A percentile compares a stretch with the other conserved stretches of the same genome.
These are phyloP conservation scores for Oryzias curvinotus DNA, from an alignment of 2,113 vertebrate species.

Conservation along the genomic window DNA sequence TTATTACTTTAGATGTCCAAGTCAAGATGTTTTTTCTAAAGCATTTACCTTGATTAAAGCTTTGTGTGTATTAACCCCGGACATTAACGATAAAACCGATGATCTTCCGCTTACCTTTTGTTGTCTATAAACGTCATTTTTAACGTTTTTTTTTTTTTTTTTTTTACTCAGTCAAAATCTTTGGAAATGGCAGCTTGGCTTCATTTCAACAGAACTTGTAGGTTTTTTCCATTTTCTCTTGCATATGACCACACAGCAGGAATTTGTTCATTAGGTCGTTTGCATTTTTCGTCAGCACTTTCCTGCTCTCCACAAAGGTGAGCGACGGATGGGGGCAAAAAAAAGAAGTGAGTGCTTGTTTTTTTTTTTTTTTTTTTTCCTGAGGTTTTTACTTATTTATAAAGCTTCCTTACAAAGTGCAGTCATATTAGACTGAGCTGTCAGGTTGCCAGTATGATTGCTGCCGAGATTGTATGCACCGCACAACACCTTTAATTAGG, in stretches of 20 bases:
- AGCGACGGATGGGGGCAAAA: constrained; percentile 4
- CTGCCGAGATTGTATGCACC: constrained; percentile 44
- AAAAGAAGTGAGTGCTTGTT: constrained; percentile 15
- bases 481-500: constrained; percentile 75
- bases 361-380: constrained; percentile 44
- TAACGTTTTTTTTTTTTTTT: constrained; percentile 20
- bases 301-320: constrained; percentile 32
- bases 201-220: constrained; percentile 25
- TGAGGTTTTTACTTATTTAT: constrained; percentile 63
- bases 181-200: no score
- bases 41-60: no score
- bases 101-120: no score
- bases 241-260: constrained; percentile 23
- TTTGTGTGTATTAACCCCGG: no score
- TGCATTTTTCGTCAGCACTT: constrained; percentile 32
- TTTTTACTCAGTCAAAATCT: background rate
- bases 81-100: no score
- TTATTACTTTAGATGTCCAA: no score
- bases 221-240: constrained; percentile 24
- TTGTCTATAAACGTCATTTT: constrained; percentile 42
- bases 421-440: constrained; percentile 60
- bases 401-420: constrained; percentile 37
- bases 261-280: constrained; percentile 66
- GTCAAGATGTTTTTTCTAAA: no score
- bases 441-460: constrained; percentile 56